These are phyloP conservation scores for Phodopus roborovskii DNA, from an alignment of 2,113 vertebrate species.

Conservation along the genomic window DNA sequence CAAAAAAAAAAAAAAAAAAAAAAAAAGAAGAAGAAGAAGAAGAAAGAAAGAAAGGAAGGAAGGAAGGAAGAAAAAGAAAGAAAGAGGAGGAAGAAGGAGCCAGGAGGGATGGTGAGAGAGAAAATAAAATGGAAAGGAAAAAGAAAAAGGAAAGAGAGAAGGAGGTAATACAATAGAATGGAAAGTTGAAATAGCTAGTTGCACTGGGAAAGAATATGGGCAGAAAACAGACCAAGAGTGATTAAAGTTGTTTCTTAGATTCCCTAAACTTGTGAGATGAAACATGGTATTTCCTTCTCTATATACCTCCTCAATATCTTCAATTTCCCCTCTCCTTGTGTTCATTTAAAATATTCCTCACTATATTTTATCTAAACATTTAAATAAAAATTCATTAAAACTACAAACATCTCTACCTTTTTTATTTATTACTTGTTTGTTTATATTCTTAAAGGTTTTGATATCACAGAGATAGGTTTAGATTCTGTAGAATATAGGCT, in stretches of 20 bases:
- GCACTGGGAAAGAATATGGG: neutral
- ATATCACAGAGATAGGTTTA: neutral
- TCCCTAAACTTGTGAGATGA: neutral
- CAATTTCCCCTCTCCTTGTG: neutral
- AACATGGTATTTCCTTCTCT: neutral
- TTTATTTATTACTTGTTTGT: neutral
- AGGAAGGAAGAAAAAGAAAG: neutral
- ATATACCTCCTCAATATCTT: neutral
- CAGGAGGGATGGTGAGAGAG: no score
- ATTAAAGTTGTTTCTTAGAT: neutral
- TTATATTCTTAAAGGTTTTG: constrained; percentile 28
- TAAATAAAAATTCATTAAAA: neutral
- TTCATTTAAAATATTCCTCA: neutral
- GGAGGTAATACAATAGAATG: neutral
- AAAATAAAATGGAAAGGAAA: neutral
- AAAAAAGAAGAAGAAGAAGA: neutral
- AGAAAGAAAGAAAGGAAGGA: no score
- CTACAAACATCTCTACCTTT: neutral
- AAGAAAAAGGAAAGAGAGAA: neutral
- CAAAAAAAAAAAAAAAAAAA: neutral
- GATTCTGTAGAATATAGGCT: neutral
- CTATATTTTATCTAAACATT: neutral
- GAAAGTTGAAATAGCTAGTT: neutral
- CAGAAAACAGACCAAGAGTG: neutral
- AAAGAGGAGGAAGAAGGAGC: neutral